Evolutionary conservation across 2,797 vertebrate species (phyloP), one percentile per base, ranked within the genome.

Genomic region (Cyclopterus lumpus): DNA sequence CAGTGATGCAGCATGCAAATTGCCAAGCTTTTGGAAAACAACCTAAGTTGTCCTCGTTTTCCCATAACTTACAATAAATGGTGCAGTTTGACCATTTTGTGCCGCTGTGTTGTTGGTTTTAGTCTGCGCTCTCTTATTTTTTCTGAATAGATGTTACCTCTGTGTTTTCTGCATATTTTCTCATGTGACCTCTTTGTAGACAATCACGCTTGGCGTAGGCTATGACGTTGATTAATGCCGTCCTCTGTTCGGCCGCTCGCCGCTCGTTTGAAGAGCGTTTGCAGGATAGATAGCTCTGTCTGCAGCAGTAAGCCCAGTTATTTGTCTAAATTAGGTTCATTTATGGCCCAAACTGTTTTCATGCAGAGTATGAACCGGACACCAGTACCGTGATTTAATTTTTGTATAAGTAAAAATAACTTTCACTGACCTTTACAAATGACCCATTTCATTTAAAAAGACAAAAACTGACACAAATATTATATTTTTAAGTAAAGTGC

Each of bases 1-100:
- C 36, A 44, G 20, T 5, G 20, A 28, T 40, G 28, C 30, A 59
- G 36, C 30, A 11, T 74, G 44, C 16, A 59, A 70, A 79, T 68
- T 32, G 11, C 12, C 9, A 38, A 14, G 16, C 44, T 59, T 51
- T 2, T 2, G 32, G 72, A 38, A 36, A 9, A 7, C 3, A 3
- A 16, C 8, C 40, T 7, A 8, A 54, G 53, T 22, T 67, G 7
- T 53, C 36, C 5, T 24, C 20, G 67, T 34, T 71, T 53, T 32
- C 8, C 34, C 11, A 51, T 28, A 57, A 57, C 8, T 9, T 5
- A 1, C 5, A 4, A 18, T 20, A 16, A 32, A 20, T 10, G 8
- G 30, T 57, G 54, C 53, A 4, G 15, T 28, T 15, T 8, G 51
- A 54, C 8, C 51, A 2, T 11, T 6, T 24, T n/a, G 48, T 49